Evolutionary conservation across 2,113 vertebrate species (phyloP).

Genomic region (Saimiri boliviensis): DNA sequence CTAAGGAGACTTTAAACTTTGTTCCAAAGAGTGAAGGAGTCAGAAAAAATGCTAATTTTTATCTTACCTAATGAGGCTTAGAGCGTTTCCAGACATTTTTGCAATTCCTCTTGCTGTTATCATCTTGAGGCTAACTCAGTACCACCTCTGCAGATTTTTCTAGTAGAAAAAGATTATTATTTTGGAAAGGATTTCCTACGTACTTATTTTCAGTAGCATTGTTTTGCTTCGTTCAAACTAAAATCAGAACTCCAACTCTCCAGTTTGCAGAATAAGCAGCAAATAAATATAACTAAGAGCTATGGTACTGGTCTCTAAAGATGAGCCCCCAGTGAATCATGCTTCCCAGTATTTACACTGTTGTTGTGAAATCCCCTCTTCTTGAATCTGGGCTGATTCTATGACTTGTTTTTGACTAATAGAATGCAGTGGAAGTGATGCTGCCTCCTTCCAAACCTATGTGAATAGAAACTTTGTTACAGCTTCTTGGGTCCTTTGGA

Average conservation of each 20-base stretch:
- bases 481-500: not conserved
- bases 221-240: conserved; percentile 19
- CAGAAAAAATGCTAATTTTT: conserved; percentile 55
- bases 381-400: not conserved
- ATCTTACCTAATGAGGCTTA: conserved; percentile 65
- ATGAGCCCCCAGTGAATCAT: not conserved
- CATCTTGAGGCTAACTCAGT: conserved; percentile 49
- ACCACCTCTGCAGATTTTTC: conserved; percentile 54
- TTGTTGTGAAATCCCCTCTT: not conserved
- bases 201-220: conserved; percentile 32
- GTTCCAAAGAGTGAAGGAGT: conserved; percentile 27
- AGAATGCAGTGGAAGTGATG: not conserved
- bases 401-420: not conserved
- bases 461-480: not conserved
- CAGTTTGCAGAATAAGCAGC: not conserved
- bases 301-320: not conserved
- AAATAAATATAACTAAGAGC: not conserved
- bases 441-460: not conserved
- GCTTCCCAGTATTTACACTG: not conserved
- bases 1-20: conserved; percentile 10
- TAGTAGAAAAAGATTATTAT: not conserved
- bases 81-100: conserved; percentile 53
- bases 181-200: conserved; percentile 32
- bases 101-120: conserved; percentile 43
- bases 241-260: not conserved